Conservation (phyloP, 2,888 invertebrate species). For the Pachydiplax longipennis region DNA sequence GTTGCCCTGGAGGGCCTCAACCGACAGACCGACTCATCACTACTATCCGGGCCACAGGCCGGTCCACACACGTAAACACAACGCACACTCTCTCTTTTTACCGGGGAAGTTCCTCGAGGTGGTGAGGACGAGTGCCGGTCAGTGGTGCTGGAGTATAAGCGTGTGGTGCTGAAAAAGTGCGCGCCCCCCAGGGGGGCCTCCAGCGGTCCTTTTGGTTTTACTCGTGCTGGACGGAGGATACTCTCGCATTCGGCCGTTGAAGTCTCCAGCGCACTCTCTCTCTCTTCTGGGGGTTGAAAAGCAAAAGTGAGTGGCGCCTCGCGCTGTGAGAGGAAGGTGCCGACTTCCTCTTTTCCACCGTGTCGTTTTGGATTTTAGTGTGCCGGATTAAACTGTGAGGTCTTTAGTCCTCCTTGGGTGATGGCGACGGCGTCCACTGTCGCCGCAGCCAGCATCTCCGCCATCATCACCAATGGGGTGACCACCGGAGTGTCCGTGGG, state of each 20-base stretch:
- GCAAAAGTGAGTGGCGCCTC: neutral
- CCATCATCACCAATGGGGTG: conserved; percentile 29
- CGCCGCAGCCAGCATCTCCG: conserved; percentile 11
- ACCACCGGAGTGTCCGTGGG: conserved; percentile 68
- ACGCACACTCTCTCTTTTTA: neutral
- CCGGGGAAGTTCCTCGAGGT: neutral
- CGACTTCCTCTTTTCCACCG: neutral
- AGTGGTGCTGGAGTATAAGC: neutral
- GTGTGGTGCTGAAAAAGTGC: neutral
- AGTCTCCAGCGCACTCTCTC: too few species aligned
- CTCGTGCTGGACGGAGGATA: neutral
- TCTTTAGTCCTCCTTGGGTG: neutral
- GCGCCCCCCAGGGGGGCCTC: neutral
- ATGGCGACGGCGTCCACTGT: conserved; percentile 15
- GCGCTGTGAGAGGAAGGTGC: neutral
- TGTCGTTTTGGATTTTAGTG: neutral
- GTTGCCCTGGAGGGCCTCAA: conserved; percentile 14
- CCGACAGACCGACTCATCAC: conserved; percentile 13
- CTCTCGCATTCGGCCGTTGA: neutral
- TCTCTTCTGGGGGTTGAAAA: neutral
- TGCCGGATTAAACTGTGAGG: neutral
- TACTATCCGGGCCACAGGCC: conserved; percentile 11
- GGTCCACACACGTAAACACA: conserved; percentile 6
- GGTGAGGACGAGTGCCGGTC: neutral
- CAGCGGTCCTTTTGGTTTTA: neutral